phyloP scores from a whole-genome alignment of 2,888 invertebrate genomes.

The Seira sanloemensis region DNA sequence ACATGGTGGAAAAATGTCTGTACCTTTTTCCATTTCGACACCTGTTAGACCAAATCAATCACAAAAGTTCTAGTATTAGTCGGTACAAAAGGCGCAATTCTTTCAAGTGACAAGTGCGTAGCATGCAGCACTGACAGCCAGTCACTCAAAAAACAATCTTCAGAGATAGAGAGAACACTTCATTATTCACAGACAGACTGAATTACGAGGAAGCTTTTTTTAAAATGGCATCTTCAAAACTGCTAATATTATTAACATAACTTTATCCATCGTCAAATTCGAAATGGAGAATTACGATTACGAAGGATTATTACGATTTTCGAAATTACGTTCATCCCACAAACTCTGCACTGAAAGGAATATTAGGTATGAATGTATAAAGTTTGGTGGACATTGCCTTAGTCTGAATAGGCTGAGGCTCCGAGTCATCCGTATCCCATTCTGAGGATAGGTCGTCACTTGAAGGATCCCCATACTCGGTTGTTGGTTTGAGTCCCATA shows the following conservation, averaged over 20 bases:
- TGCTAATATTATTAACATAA: slow-evolving; percentile 26
- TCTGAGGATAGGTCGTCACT: slow-evolving; percentile 94
- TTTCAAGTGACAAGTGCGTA: background rate
- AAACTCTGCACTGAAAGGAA: background rate
- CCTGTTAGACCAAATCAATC: slow-evolving; percentile 80
- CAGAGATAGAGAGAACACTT: slow-evolving; percentile 23
- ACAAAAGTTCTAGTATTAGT: background rate
- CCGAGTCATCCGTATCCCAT: slow-evolving; percentile 86
- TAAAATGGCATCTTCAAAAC: slow-evolving; percentile 25
- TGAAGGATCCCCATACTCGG: slow-evolving; percentile 88
- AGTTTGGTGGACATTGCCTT: slow-evolving; percentile 65
- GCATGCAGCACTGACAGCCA: background rate
- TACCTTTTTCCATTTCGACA: slow-evolving; percentile 95
- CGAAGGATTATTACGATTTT: background rate
- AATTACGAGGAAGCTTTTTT: slow-evolving; percentile 45
- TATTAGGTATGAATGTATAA: background rate
- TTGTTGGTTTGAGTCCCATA: slow-evolving; percentile 68
- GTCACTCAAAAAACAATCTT: slow-evolving; percentile 8
- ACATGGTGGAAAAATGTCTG: slow-evolving; percentile 92
- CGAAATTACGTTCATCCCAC: too few relatives aligned
- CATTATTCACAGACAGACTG: slow-evolving; percentile 47
- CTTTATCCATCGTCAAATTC: slow-evolving; percentile 38
- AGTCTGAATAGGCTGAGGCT: slow-evolving; percentile 58
- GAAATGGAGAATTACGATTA: too few relatives aligned
- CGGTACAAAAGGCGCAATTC: background rate